Evolutionary conservation across 1,140 invertebrate species (phyloP), one percentile per base, ranked within the genome.

Genomic region (Diorhabda sublineata): DNA sequence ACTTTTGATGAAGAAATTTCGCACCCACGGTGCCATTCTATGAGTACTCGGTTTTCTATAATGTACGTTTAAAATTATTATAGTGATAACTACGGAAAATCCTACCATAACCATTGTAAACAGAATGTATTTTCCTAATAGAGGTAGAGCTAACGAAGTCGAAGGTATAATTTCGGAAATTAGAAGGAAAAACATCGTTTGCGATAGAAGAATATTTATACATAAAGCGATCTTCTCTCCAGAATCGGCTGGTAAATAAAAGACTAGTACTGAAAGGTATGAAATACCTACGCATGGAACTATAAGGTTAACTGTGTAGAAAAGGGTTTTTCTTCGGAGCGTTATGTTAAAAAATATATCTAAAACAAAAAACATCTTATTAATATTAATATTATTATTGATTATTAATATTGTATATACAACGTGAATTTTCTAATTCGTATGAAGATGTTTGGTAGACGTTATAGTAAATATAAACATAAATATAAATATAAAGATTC

Each of bases 341-440:
- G 96, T 98, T 71, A 99, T 97, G 82, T 98, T 98, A 87, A 98
- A 98, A 83, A 97, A 98, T 67, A 98, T 98, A 84, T 98, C 96
- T 88, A 75, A 82, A 85, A 83, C 64, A 41, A 66, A 26, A 26
- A 26, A 26, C 26, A 26, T 26, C 26, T 26, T 26, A 26, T 26
- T 26, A 26, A 26, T 26, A 26, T 26, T 26, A 26, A 26, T 26
- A 26, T 26, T 26, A 1, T 26, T 26, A 26, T 26, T 26, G 0
- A 26, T 26, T 26, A 26, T 26, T 26, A 26, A 26, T 26, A 26
- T 26, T 26, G 26, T 26, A 26, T 26, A 26, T 26, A 6, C 52
- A 0, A 56, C n/a, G n/a, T 56, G 52, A 56, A 2, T 7, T 7
- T 56, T 7, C 6, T 41, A 4, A 26, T 4, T 11, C 11, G 42